These are phyloP conservation scores for Paratrypauchen microcephalus DNA, from an alignment of 2,797 vertebrate genomes.

Conservation along the genomic window DNA sequence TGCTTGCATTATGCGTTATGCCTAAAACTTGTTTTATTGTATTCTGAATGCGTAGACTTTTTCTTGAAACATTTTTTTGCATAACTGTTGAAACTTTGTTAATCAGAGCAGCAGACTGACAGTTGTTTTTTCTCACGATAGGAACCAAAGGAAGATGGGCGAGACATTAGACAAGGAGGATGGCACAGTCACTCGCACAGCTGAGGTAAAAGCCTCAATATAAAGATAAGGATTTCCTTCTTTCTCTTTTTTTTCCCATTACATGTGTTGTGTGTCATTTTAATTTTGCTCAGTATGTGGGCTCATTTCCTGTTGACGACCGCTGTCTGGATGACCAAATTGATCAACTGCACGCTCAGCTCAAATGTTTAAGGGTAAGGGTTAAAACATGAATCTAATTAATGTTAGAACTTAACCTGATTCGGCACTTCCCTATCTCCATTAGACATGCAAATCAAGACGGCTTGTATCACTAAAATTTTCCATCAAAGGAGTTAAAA, in stretches of 20 bases:
- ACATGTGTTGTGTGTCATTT: background rate
- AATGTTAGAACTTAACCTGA: background rate
- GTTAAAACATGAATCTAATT: background rate
- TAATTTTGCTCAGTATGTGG: slow-evolving; percentile 82
- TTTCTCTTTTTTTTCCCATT: too few species aligned
- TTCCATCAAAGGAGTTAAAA: slow-evolving; percentile 90
- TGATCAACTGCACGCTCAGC: slow-evolving; percentile 79
- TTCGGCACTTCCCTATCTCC: background rate
- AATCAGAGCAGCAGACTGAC: background rate
- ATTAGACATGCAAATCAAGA: slow-evolving; percentile 79
- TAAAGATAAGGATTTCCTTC: background rate
- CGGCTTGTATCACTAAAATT: slow-evolving; percentile 85
- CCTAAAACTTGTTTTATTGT: background rate
- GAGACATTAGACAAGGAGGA: slow-evolving; percentile 64
- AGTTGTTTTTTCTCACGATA: slow-evolving; percentile 5
- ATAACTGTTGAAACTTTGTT: background rate
- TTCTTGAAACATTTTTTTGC: background rate
- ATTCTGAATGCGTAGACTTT: background rate
- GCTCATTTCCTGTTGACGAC: slow-evolving; percentile 89
- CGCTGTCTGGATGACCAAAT: slow-evolving; percentile 84
- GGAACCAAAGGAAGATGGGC: slow-evolving; percentile 60
- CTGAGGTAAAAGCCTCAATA: slow-evolving; percentile 66
- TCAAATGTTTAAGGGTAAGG: slow-evolving; percentile 83
- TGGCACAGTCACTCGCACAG: slow-evolving; percentile 72
- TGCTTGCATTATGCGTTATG: background rate